Evolutionary conservation across 1,140 invertebrate species (phyloP), one percentile per base, ranked within the genome.

Genomic region (Ridgeia piscesae): DNA sequence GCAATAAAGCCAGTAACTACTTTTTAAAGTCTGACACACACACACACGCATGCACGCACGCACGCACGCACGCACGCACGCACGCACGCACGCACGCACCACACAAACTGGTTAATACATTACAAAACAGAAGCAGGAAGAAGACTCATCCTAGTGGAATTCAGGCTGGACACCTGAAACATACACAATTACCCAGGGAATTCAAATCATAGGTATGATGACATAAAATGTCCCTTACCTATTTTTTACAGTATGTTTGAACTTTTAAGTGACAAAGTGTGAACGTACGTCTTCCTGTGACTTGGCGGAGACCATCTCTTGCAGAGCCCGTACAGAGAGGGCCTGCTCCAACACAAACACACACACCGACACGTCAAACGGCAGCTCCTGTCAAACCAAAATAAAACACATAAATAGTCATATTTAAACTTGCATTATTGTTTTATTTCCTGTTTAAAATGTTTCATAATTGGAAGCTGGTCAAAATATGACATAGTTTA

Each of bases 261-360:
- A 31, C 27, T 9, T 27, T 8, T 21, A 21, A 77, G 17, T 77
- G 58, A 31, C 58, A 77, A 77, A 77, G 27, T 1, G 17, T 77
- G 58, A 77, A 77, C 58, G 17, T 77, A 77, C 58, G 89, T 94
- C 94, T 93, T 95, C 95, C 92, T 94, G 94, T 92, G 94, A 94
- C 93, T 95, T 94, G 92, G 95, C 95, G 93, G 95, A 95, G 91
- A 96, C 98, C 95, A 99, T 97, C 96, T 99, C 99, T 96, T 99
- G 99, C 89, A 99, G 96, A 92, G 99, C 99, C 95, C 99, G 97
- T 91, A 99, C 99, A 93, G 99, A 99, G 92, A 99, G 96, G n/a
- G 99, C 99, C 97, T 99, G 98, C 96, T 99, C 99, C 94, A 99
- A 99, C 91, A 99, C 99, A 96, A 99, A 99, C 31, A 99, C 98